Evolutionary conservation across 1,140 invertebrate species (phyloP).

Genomic region (Drosophila bocki): DNA sequence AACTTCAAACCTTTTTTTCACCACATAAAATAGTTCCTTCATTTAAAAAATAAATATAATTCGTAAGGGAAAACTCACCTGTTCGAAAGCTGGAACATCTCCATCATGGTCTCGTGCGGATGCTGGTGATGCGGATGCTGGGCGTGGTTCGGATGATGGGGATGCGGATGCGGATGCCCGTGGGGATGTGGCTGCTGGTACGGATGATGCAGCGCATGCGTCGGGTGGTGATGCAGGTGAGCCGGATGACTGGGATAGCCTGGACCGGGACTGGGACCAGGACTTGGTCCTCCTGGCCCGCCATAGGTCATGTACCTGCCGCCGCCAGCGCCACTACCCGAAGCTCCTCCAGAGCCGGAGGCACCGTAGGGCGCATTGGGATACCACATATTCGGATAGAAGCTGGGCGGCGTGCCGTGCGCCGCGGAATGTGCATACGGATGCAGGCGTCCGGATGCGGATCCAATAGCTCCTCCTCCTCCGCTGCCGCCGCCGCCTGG

Average conservation of each 20-base stretch:
- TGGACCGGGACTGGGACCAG: constrained; percentile 16
- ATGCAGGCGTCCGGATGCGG: constrained; percentile 29
- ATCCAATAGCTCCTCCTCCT: background rate
- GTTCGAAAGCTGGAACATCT: constrained; percentile 83
- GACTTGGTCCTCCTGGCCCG: background rate
- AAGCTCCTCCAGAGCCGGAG: constrained; percentile 18
- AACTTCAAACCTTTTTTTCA: too few species aligned
- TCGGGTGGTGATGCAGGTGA: constrained; percentile 22
- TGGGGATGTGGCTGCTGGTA: constrained; percentile 45
- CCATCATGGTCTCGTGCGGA: constrained; percentile 80
- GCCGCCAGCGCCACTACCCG: constrained; percentile 12
- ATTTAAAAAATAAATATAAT: too few species aligned
- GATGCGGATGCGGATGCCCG: constrained; percentile 35
- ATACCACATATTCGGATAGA: constrained; percentile 82
- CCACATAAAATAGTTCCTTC: too few species aligned
- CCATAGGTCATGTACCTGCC: constrained; percentile 30
- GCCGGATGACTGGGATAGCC: constrained; percentile 10
- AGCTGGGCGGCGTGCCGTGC: constrained; percentile 32
- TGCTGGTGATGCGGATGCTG: constrained; percentile 58
- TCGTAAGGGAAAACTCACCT: constrained; percentile 61
- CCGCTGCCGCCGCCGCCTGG: background rate
- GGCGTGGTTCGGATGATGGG: constrained; percentile 40
- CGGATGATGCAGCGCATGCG: constrained; percentile 28
- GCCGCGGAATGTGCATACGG: constrained; percentile 65
- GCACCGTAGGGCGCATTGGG: constrained; percentile 73